Evolutionary conservation across 2,888 invertebrate genomes (phyloP).

Genomic region (Cantharis nigra): DNA sequence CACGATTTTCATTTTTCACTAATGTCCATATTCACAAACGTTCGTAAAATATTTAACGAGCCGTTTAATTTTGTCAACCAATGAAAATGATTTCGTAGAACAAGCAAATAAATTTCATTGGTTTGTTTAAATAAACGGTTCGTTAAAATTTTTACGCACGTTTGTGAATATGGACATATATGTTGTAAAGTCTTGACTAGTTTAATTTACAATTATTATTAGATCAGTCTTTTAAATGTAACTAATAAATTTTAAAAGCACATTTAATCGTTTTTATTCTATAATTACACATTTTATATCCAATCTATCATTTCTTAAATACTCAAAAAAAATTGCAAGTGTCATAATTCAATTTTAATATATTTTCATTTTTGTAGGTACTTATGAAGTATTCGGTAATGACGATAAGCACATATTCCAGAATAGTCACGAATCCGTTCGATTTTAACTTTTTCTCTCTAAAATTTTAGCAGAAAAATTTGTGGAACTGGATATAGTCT

Average conservation of each 20-base stretch:
- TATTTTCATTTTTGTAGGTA: background rate
- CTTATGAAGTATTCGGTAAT: background rate
- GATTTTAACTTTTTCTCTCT: background rate
- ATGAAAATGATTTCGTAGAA: no score
- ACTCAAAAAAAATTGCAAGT: background rate
- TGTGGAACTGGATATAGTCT: background rate
- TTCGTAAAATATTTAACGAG: no score
- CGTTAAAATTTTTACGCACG: no score
- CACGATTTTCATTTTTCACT: no score
- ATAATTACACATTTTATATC: no score
- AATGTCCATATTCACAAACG: no score
- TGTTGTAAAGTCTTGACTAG: background rate
- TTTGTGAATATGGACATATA: no score
- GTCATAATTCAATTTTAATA: background rate
- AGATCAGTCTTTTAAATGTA: background rate
- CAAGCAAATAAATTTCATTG: no score
- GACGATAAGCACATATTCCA: no score
- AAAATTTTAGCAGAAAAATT: background rate
- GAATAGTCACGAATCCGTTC: background rate
- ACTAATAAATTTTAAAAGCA: background rate
- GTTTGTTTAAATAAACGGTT: no score
- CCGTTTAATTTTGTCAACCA: no score
- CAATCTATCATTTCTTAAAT: background rate
- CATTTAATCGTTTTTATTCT: no score
- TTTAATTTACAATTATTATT: background rate